Evolutionary conservation across 2,797 vertebrate species (phyloP), one percentile per base, ranked within the genome.

Genomic region (Sternotherus odoratus): DNA sequence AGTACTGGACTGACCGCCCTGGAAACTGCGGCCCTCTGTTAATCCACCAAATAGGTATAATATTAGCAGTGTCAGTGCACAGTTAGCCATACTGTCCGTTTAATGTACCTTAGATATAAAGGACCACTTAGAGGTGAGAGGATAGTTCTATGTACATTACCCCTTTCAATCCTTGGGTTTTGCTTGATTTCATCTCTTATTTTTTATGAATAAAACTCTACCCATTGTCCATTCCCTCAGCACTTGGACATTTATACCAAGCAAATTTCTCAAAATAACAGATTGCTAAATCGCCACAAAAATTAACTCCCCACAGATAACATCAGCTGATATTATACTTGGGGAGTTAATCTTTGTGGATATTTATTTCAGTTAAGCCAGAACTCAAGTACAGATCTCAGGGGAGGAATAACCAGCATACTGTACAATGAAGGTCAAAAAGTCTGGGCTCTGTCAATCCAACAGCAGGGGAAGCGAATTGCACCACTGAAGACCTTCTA

Each of bases 111-210:
- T 46, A 30, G 11, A 26, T 48, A 43, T 48, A 75, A 46, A 75
- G 43, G 72, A 26, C 43, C 72, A 46, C 43, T 75, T 12, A 46
- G 13, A 74, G 43, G 43, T 74, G 72, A 74, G 66, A 39, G n/a
- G 16, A 24, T 72, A 39, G 26, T 46, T 26, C 24, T 9, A 26
- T 75, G 4, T 48, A 43, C 43, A 43, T 75, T 75, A 24, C 15
- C 26, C 72, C 43, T 48, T 75, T 75, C 12, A 75, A 15, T 46
- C 15, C 6, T 28, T 15, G 50, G 46, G 11, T 56, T 83, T n/a
- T 46, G 90, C 60, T 8, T n/a, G n/a, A 51, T 86, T 84, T 82
- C 15, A 80, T 91, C 56, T 69, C 91, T 36, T 79, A 88, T 85
- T 50, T 33, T 21, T 28, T 43, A 48, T 82, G 91, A 88, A 82